A percentile compares a stretch with the other conserved stretches of the same genome.
Evolutionary conservation across 1,140 invertebrate genomes (phyloP).

Genomic region (Drosophila ficusphila): DNA sequence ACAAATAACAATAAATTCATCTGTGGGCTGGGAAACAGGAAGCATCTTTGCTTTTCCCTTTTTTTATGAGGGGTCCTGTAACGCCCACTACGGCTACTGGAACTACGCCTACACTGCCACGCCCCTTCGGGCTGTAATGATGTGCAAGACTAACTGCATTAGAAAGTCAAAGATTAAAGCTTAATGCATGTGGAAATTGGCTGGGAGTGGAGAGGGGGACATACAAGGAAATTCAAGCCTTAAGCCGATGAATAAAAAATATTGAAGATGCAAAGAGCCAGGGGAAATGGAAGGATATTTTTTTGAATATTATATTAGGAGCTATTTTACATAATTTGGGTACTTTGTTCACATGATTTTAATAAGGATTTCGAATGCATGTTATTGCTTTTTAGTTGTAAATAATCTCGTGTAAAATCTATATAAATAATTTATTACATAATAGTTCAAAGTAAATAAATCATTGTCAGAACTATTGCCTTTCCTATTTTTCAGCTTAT

Average conservation of each 20-base stretch:
- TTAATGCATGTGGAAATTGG: constrained; percentile 47
- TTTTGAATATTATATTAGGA: background rate
- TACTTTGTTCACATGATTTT: no score
- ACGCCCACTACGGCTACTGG: constrained; percentile 40
- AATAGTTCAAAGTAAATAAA: background rate
- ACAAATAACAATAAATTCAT: constrained; percentile 68
- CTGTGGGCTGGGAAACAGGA: constrained; percentile 39
- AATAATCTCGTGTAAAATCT: background rate
- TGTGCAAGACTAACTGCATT: constrained; percentile 51
- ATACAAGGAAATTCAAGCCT: background rate
- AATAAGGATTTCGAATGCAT: no score
- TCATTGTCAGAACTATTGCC: constrained; percentile 4
- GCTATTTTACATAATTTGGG: no score
- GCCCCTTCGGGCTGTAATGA: constrained; percentile 26
- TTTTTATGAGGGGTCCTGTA: constrained; percentile 6
- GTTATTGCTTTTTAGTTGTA: no score
- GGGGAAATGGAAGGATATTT: constrained; percentile 15
- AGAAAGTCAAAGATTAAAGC: constrained; percentile 52
- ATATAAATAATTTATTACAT: background rate
- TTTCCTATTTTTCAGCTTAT: background rate
- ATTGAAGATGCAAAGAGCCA: background rate
- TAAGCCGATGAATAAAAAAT: background rate
- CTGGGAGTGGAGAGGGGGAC: background rate
- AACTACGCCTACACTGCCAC: constrained; percentile 19
- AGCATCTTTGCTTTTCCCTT: constrained; percentile 3